Evolutionary conservation across 1,140 invertebrate genomes (phyloP).

Genomic region (Odontomachus brunneus): DNA sequence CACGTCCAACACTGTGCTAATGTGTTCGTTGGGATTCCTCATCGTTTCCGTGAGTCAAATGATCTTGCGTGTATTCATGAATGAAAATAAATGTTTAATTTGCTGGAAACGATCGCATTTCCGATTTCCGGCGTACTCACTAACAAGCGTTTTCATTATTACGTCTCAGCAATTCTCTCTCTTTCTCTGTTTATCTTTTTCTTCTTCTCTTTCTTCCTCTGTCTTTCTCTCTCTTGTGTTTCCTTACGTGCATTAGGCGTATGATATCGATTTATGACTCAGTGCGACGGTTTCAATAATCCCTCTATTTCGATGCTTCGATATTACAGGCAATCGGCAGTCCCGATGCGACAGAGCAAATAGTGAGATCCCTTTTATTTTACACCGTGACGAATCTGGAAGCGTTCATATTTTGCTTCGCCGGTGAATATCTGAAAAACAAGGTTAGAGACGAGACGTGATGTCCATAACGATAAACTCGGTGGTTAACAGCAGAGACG

Average conservation of each 20-base stretch:
- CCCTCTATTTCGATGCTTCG: background rate
- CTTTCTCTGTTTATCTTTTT: no score
- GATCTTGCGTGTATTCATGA: background rate
- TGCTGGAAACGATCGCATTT: background rate
- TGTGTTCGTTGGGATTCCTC: conserved; percentile 56
- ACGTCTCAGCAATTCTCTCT: conserved; percentile 24
- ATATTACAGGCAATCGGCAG: conserved; percentile 46
- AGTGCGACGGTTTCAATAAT: background rate
- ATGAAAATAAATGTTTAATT: conserved; percentile 5
- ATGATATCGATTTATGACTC: background rate
- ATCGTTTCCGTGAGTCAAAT: conserved; percentile 57
- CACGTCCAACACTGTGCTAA: conserved; percentile 48
- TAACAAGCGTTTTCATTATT: background rate
- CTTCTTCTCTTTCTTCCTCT: background rate
- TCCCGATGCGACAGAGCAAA: conserved; percentile 8
- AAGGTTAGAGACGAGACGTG: conserved; percentile 21
- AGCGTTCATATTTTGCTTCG: conserved; percentile 66
- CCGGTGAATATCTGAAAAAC: conserved; percentile 64
- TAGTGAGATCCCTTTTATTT: conserved; percentile 50
- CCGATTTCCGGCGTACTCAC: background rate
- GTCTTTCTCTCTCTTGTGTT: no score
- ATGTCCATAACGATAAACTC: background rate
- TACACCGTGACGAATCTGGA: conserved; percentile 58
- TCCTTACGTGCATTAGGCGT: background rate
- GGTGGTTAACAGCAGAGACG: background rate